Evolutionary conservation across 1,140 invertebrate genomes (phyloP), one percentile per base, ranked within the genome.

Genomic region (Drosophila biarmipes): DNA sequence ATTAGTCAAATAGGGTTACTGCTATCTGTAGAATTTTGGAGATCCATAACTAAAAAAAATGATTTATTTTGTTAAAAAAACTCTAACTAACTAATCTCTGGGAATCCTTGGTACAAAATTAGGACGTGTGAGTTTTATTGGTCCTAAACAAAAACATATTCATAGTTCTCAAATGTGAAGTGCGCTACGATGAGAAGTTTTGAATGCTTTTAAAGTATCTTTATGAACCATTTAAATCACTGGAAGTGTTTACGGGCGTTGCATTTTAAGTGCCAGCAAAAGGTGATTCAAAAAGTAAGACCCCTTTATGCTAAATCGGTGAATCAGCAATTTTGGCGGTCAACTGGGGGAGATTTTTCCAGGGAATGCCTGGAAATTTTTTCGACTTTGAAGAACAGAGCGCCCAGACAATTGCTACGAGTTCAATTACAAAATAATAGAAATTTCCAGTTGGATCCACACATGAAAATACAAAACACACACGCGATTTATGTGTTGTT

Each of bases 341-440:
- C 63, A 64, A 40, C 24, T 40, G 19, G 57, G 46, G 43, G 34
- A 21, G 42, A 43, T n/a, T 38, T 61, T 38, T 38, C 42, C 6
- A 11, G 29, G 58, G 45, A 63, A 51, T 43, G 35, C 29, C 35
- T 51, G n/a, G 17, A 31, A 46, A 17, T 64, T 64, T 24, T 64
- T 51, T 64, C 34, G 59, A 51, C 63, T 67, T 67, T 67, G 58
- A 42, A 67, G 58, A 62, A 48, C 21, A 48, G 34, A 29, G 8
- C 34, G 7, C 45, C 49, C 31, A n/a, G 56, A 49, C 48, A 73
- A 45, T 75, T 76, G 78, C 48, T 63, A 58, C 49, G 75, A 61
- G 73, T 89, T 87, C 79, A 89, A 87, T 87, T 84, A 87, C 68
- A 78, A 78, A 84, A 87, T 86, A 87, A 73, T 72, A 87, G 82